Base-by-base conservation (phyloP, 2,113 vertebrate genomes). In the Porphyrio hochstetteri region DNA sequence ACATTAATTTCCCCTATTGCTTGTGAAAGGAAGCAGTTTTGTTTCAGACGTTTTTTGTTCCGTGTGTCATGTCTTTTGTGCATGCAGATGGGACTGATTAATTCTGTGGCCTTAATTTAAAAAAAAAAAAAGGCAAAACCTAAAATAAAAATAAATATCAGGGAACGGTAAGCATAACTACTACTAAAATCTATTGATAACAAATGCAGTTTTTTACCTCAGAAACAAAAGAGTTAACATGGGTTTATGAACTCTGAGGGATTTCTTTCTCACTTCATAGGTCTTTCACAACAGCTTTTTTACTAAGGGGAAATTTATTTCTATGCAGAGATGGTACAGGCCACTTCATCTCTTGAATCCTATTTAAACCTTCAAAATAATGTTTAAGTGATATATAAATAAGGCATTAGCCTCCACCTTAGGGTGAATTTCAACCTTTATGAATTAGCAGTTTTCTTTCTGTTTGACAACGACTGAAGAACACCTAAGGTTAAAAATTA, bases 1-100 rank as follows among this genome's bases (percentile, higher is more conserved):
- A 98, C 98, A 98, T 98, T 98, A 98, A 98, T 98, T 98, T 98
- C 97, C 97, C 97, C 97, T 71, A 96, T 85, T 97, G 97, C 97
- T 94, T 97, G 96, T 98, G 98, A 98, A 98, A 98, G 92, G 96
- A 97, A 97, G 96, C 95, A 96, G 97, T 97, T 98, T 97, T 98
- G 94, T 98, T 97, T 98, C 96, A 97, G 97, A 96, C 44, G 46
- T 91, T 97, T 98, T 98, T 98, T 98, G 96, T 98, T 98, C 97
- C 60, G 44, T 76, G 36, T 98, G 98, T 98, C 98, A 98, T 84
- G 95, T 97, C 98, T 98, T 98, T 98, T 98, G 97, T 98, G 95
- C 90, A 93, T 97, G 98, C 98, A 98, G 98, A 98, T 98, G 98
- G 97, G 96, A 92, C 95, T 97, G 97, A 98, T 98, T 98, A 98